Evolutionary conservation across 2,797 vertebrate genomes (phyloP).

Genomic region (Nannoperca obscura): DNA sequence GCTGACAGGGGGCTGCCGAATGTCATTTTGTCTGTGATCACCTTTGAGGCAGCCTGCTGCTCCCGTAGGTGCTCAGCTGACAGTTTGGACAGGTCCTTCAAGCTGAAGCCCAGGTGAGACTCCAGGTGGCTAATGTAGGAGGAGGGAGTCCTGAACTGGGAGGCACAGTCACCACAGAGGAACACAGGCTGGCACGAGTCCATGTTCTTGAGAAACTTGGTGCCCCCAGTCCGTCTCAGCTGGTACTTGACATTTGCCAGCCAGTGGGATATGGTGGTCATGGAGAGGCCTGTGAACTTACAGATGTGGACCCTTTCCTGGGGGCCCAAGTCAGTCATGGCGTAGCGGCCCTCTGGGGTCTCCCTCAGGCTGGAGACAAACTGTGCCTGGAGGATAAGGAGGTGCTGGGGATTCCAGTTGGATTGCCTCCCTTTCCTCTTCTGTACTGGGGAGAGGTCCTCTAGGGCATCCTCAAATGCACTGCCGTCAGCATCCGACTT

Average conservation of each 20-base stretch:
- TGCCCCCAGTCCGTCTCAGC: conserved; percentile 98
- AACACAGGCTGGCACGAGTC: conserved; percentile 99
- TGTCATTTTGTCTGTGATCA: conserved; percentile 94
- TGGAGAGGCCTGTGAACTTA: conserved; percentile 99
- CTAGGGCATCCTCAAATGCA: conserved; percentile 95
- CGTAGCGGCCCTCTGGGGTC: conserved; percentile 95
- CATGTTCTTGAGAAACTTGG: conserved; percentile 99
- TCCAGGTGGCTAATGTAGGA: conserved; percentile 98
- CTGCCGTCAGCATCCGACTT: conserved; percentile 97
- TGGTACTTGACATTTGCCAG: conserved; percentile 99
- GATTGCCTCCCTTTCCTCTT: conserved; percentile 99
- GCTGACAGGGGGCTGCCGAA: conserved; percentile 90
- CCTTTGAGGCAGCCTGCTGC: conserved; percentile 97
- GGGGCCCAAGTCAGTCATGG: conserved; percentile 98
- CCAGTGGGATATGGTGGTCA: conserved; percentile 99
- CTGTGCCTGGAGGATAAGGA: conserved; percentile 99
- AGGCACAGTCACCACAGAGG: conserved; percentile 99
- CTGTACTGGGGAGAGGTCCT: conserved; percentile 96
- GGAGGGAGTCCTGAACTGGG: conserved; percentile 99
- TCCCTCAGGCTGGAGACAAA: conserved; percentile 97
- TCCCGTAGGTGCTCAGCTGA: conserved; percentile 97
- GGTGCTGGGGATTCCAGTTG: conserved; percentile 99
- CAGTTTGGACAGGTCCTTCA: conserved; percentile 99
- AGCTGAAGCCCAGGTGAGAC: conserved; percentile 98
- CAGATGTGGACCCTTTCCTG: conserved; percentile 99